These are phyloP conservation scores for Germaria angustata DNA, from an alignment of 2,888 invertebrate genomes.

Conservation along the genomic window DNA sequence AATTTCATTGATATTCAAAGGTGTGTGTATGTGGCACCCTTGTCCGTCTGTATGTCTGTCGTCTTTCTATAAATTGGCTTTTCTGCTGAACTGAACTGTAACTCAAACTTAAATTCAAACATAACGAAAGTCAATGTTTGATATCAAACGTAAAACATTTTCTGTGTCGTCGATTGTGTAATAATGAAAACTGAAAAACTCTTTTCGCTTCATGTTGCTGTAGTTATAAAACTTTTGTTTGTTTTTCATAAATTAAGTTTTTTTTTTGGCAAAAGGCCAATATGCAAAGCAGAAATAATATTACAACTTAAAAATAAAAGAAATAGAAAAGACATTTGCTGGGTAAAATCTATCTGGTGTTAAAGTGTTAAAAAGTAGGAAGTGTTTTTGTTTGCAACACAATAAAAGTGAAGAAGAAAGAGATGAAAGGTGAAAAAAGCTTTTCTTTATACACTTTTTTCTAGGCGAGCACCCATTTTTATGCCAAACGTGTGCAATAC, in stretches of 20 bases:
- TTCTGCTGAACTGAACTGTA: slow-evolving; percentile 50
- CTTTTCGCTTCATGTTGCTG: slow-evolving; percentile 2
- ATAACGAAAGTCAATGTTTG: slow-evolving; percentile 66
- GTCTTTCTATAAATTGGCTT: slow-evolving; percentile 13
- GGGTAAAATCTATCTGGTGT: slow-evolving; percentile 1
- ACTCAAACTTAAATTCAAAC: slow-evolving; percentile 45
- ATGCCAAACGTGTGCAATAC: slow-evolving; percentile 20
- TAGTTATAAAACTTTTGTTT: slow-evolving; percentile 21
- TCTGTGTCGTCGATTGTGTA: slow-evolving; percentile 59
- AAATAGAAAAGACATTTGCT: slow-evolving; percentile 12
- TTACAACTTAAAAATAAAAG: not conserved
- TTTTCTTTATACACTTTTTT: slow-evolving; percentile 1
- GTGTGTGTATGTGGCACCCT: slow-evolving; percentile 13
- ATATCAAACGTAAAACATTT: slow-evolving; percentile 41
- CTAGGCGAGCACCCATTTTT: slow-evolving; percentile 18
- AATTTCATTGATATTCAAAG: slow-evolving; percentile 73
- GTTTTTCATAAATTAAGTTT: slow-evolving; percentile 35
- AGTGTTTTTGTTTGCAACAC: slow-evolving; percentile 41
- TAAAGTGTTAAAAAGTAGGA: slow-evolving; percentile 53
- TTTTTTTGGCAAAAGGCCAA: slow-evolving; percentile 43
- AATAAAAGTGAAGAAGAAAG: not conserved
- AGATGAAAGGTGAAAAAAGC: slow-evolving; percentile 21
- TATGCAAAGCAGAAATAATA: slow-evolving; percentile 1
- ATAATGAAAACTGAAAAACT: slow-evolving; percentile 56
- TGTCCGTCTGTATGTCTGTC: not conserved